Evolutionary conservation across 2,113 vertebrate species (phyloP).

Genomic region (Orycteropus afer): DNA sequence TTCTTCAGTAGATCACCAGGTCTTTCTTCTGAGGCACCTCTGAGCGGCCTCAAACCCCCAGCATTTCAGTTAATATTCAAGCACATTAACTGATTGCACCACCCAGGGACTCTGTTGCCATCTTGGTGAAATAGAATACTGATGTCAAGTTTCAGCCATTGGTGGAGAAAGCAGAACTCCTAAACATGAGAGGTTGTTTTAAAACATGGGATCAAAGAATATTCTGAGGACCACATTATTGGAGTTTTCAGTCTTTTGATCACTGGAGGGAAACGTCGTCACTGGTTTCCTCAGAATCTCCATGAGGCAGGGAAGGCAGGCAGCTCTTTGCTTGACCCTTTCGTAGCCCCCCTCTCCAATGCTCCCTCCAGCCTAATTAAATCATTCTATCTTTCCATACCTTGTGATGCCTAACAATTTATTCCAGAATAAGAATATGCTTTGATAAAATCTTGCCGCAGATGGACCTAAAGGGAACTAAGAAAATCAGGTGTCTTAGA

Average conservation of each 20-base stretch:
- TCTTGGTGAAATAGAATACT: neutral
- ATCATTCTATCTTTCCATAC: neutral
- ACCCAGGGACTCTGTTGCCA: neutral
- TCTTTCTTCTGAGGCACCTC: neutral
- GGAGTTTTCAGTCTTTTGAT: neutral
- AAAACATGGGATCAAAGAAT: neutral
- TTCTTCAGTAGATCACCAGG: neutral
- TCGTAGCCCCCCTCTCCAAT: neutral
- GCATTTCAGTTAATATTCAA: neutral
- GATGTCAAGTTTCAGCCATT: neutral
- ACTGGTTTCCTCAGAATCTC: neutral
- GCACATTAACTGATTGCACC: neutral
- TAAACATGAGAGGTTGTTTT: constrained; percentile 37
- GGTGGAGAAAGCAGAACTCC: constrained; percentile 13
- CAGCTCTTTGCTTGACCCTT: neutral
- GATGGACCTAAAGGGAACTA: neutral
- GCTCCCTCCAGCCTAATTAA: neutral
- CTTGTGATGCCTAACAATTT: neutral
- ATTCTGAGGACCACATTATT: neutral
- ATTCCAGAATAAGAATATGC: neutral
- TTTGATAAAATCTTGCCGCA: constrained; percentile 1
- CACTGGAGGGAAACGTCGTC: neutral
- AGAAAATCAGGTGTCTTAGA: neutral
- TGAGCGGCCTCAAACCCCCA: neutral
- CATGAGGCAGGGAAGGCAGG: neutral